Conservation (phyloP, 2,888 invertebrate species). For the Hirtodrosophila cameraria region DNA sequence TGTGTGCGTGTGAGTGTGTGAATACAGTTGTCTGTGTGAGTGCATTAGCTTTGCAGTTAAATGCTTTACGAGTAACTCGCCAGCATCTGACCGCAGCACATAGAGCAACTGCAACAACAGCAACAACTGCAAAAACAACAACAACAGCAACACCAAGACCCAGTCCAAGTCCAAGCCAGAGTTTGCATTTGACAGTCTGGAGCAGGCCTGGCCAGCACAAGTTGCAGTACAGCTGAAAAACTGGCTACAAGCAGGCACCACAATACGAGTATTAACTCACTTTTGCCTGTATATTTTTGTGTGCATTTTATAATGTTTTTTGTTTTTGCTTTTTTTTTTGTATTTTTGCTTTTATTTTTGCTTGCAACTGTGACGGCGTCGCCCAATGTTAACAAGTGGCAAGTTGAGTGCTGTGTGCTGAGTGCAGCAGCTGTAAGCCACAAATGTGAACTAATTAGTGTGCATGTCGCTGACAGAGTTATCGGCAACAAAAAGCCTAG, state of each 20-base stretch:
- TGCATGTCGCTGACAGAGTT: slow-evolving; percentile 73
- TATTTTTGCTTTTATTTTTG: slow-evolving; percentile 14
- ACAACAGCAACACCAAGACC: slow-evolving; percentile 27
- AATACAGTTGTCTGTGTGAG: slow-evolving; percentile 52
- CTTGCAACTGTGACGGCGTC: slow-evolving; percentile 29
- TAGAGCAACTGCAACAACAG: slow-evolving; percentile 6
- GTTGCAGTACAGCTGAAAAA: slow-evolving; percentile 46
- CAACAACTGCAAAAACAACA: slow-evolving; percentile 14
- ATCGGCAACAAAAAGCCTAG: slow-evolving; percentile 51
- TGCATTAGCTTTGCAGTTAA: slow-evolving; percentile 76
- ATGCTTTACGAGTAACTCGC: slow-evolving; percentile 65
- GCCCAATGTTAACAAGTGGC: slow-evolving; percentile 67
- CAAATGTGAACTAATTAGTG: slow-evolving; percentile 76
- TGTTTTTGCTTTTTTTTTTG: slow-evolving; percentile 12
- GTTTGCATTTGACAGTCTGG: slow-evolving; percentile 74
- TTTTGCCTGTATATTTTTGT: slow-evolving; percentile 50
- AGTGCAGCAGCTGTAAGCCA: slow-evolving; percentile 59
- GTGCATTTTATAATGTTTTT: slow-evolving; percentile 13
- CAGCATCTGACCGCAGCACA: slow-evolving; percentile 47
- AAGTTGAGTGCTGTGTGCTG: slow-evolving; percentile 60
- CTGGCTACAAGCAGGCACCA: slow-evolving; percentile 41
- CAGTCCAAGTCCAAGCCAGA: slow-evolving; percentile 21
- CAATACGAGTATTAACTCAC: slow-evolving; percentile 66
- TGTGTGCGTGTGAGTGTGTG: slow-evolving; percentile 19
- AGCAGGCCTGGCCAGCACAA: slow-evolving; percentile 49